A percentile compares a stretch with the other conserved stretches of the same genome.
Evolutionary conservation across 2,888 invertebrate species (phyloP).

Genomic region (Eilema caniola): DNA sequence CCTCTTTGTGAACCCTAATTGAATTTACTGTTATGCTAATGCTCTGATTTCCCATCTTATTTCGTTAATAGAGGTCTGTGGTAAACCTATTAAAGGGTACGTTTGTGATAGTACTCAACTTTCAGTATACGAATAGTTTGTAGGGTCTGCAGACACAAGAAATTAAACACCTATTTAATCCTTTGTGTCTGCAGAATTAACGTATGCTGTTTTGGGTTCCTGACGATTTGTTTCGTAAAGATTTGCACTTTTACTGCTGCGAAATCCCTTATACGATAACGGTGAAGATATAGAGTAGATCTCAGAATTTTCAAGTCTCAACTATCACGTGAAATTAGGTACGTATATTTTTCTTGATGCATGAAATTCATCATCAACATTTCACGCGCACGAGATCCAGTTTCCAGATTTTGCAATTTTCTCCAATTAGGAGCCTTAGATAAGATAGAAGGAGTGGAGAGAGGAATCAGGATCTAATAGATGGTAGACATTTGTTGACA

Average conservation of each 20-base stretch:
- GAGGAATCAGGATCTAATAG: too few relatives aligned
- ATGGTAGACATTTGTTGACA: too few relatives aligned
- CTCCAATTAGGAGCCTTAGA: too few relatives aligned
- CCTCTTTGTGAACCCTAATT: slow-evolving; percentile 86
- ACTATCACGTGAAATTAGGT: too few relatives aligned
- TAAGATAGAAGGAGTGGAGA: too few relatives aligned
- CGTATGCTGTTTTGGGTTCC: not conserved
- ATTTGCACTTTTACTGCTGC: not conserved
- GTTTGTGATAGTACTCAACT: slow-evolving; percentile 83
- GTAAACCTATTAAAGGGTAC: slow-evolving; percentile 86
- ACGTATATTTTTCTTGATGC: too few relatives aligned
- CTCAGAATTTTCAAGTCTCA: too few relatives aligned
- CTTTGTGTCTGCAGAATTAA: slow-evolving; percentile 56
- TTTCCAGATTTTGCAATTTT: too few relatives aligned
- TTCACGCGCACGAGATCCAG: too few relatives aligned
- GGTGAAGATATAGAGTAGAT: too few relatives aligned
- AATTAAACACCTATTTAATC: slow-evolving; percentile 70
- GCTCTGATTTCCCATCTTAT: slow-evolving; percentile 87
- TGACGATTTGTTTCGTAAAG: not conserved
- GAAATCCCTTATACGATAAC: not conserved
- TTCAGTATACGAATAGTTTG: slow-evolving; percentile 78
- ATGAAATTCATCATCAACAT: too few relatives aligned
- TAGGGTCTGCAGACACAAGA: slow-evolving; percentile 68
- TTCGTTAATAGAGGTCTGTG: slow-evolving; percentile 86
- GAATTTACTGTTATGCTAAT: slow-evolving; percentile 87